phyloP scores from a whole-genome alignment of 2,888 invertebrate species.

The Eristalis pertinax region DNA sequence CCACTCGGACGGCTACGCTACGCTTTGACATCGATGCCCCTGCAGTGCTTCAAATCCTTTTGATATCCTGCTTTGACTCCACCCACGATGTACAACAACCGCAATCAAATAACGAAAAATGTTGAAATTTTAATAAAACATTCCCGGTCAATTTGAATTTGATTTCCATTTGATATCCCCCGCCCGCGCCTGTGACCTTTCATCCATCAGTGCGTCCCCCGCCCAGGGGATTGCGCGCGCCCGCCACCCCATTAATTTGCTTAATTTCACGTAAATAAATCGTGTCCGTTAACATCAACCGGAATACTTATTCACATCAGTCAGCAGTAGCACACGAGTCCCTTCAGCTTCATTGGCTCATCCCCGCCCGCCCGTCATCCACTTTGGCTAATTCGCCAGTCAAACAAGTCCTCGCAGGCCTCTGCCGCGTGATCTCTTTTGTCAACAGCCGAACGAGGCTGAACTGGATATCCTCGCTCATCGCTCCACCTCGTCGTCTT shows the following conservation, averaged over 20 bases:
- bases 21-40: conserved; percentile 58
- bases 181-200: conserved; percentile 14
- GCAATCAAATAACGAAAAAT: conserved; percentile 63
- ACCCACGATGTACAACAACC: conserved; percentile 15
- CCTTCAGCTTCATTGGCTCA: not conserved
- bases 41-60: conserved; percentile 43
- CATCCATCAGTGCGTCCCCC: not conserved
- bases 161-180: conserved; percentile 30
- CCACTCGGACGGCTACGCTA: conserved; percentile 45
- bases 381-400: conserved; percentile 41
- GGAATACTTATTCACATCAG: conserved; percentile 63
- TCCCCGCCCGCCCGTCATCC: not conserved
- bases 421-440: conserved; percentile 58
- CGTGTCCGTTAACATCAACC: conserved; percentile 69
- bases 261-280: conserved; percentile 76
- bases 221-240: not conserved
- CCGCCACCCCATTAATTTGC: conserved; percentile 64
- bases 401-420: conserved; percentile 48
- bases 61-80: conserved; percentile 19
- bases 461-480: conserved; percentile 30
- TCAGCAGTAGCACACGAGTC: conserved; percentile 23
- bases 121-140: conserved; percentile 74
- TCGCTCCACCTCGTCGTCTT: not conserved
- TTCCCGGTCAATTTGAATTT: conserved; percentile 77
- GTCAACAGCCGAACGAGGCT: conserved; percentile 55